Evolutionary conservation across 2,113 vertebrate species (phyloP).

Genomic region (Eolophus roseicapilla): DNA sequence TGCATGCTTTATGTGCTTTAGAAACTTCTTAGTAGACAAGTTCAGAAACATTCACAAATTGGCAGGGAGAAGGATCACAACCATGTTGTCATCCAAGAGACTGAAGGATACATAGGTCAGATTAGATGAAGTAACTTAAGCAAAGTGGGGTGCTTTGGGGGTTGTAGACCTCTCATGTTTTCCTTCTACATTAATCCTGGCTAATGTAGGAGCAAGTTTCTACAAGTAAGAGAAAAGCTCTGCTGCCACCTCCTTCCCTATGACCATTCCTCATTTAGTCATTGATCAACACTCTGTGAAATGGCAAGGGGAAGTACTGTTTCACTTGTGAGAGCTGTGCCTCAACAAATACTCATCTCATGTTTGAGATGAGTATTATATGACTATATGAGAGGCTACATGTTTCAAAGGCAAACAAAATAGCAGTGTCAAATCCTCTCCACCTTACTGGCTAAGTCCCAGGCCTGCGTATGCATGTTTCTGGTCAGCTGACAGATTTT

Average conservation of each 20-base stretch:
- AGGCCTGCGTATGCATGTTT: not conserved
- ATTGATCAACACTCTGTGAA: not conserved
- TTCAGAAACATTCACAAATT: not conserved
- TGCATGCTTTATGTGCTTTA: not conserved
- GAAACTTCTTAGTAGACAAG: not conserved
- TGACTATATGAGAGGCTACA: not conserved
- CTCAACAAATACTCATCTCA: not conserved
- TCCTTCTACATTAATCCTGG: not conserved
- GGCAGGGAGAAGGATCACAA: not conserved
- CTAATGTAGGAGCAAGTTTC: not conserved
- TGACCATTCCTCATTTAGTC: not conserved
- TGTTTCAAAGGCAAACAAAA: not conserved
- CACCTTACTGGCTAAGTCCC: not conserved
- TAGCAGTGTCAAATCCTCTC: not conserved
- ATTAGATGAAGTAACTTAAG: not conserved
- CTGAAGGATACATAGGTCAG: not conserved
- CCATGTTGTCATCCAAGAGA: not conserved
- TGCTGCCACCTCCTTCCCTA: not conserved
- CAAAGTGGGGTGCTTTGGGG: not conserved
- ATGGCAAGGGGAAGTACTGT: not conserved
- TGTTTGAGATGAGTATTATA: no score
- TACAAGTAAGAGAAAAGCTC: not conserved
- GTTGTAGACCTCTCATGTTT: not conserved
- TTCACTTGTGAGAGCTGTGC: not conserved
- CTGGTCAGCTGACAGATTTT: not conserved